phyloP scores from a whole-genome alignment of 2,113 vertebrate genomes.

The Calyptommatus sinebrachiatus region DNA sequence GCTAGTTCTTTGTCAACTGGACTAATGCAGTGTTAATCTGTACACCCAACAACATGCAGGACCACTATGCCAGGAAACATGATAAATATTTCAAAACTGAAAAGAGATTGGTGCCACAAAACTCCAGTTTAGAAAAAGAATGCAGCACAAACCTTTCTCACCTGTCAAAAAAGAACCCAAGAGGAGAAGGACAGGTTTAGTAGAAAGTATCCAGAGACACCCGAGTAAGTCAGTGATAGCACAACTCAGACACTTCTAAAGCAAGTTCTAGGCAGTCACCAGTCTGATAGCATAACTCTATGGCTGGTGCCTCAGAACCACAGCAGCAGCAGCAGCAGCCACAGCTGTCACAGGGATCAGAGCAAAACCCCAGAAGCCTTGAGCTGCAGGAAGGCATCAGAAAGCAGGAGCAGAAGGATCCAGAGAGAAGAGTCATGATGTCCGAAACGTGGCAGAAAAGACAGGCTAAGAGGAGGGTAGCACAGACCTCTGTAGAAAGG shows the following conservation, averaged over 20 bases:
- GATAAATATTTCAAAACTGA: not conserved
- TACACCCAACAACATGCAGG: not conserved
- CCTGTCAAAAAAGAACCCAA: not conserved
- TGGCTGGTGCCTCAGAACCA: slow-evolving; percentile 45
- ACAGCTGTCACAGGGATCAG: not conserved
- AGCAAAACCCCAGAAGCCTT: slow-evolving; percentile 20
- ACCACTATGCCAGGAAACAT: not conserved
- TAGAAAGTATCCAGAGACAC: not conserved
- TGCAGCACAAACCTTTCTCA: not conserved
- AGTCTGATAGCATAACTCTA: slow-evolving; percentile 66
- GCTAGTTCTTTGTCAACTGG: not conserved
- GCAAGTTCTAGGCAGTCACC: slow-evolving; percentile 75
- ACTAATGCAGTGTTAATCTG: not conserved
- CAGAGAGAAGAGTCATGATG: slow-evolving; percentile 58
- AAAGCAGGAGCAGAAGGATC: slow-evolving; percentile 49
- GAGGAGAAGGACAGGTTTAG: slow-evolving; percentile 2
- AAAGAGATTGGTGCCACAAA: not conserved
- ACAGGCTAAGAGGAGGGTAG: slow-evolving; percentile 68
- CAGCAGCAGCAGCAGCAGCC: slow-evolving; percentile 21
- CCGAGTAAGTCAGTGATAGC: slow-evolving; percentile 65
- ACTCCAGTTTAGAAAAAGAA: not conserved
- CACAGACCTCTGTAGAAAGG: slow-evolving; percentile 65
- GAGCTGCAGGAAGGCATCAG: slow-evolving; percentile 14
- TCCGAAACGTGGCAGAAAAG: slow-evolving; percentile 75
- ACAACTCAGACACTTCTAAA: slow-evolving; percentile 75